Evolutionary conservation across 2,888 invertebrate species (phyloP).

Genomic region (Drosophila demipolita): DNA sequence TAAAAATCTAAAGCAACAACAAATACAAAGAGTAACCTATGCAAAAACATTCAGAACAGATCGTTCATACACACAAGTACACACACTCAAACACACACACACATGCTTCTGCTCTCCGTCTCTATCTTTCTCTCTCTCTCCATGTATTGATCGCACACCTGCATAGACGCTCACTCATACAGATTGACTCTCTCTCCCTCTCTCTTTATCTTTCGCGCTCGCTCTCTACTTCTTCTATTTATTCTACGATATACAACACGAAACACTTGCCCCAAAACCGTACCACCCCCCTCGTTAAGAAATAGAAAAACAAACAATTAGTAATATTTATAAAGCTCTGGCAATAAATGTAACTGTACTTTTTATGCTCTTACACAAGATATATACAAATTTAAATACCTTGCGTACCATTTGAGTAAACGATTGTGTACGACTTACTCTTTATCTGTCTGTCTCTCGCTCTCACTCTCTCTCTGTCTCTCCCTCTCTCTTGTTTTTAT

Average conservation of each 20-base stretch:
- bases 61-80: conserved; percentile 17
- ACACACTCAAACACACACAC: conserved; percentile 23
- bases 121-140: background rate
- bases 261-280: conserved; percentile 31
- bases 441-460: conserved; percentile 40
- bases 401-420: conserved; percentile 61
- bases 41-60: conserved; percentile 17
- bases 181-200: conserved; percentile 11
- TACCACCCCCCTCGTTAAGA: conserved; percentile 21
- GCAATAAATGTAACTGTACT: conserved; percentile 49
- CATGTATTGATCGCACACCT: conserved; percentile 6
- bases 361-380: conserved; percentile 43
- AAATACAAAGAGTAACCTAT: conserved; percentile 24
- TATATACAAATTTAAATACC: conserved; percentile 11
- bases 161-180: background rate
- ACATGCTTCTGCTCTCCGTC: background rate
- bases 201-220: conserved; percentile 13
- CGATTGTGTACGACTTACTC: conserved; percentile 47
- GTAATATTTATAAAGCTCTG: conserved; percentile 38
- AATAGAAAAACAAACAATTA: conserved; percentile 2
- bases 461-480: conserved; percentile 26
- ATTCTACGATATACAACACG: conserved; percentile 38
- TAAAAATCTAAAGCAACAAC: conserved; percentile 1
- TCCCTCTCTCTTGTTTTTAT: conserved; percentile 15
- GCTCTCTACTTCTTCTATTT: conserved; percentile 28